phyloP scores from a whole-genome alignment of 2,888 invertebrate genomes.

The Phragmatobia fuliginosa region DNA sequence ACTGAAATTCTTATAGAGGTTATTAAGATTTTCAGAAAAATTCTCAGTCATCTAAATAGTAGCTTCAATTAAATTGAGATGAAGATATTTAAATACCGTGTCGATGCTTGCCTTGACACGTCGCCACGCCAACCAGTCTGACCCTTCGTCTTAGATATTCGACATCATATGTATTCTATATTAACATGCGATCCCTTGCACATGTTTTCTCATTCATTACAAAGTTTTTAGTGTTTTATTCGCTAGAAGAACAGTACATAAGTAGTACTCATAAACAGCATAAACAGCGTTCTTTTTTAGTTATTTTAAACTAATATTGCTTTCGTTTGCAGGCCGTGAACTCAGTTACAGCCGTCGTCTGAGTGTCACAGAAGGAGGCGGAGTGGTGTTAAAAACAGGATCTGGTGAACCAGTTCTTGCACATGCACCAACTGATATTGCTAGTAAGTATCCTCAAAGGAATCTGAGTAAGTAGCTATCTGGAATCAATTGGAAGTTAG shows the following conservation, averaged over 20 bases:
- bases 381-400: slow-evolving; percentile 78
- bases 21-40: background rate
- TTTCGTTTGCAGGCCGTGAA: slow-evolving; percentile 85
- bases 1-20: background rate
- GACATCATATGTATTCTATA: background rate
- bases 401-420: slow-evolving; percentile 77
- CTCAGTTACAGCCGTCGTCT: slow-evolving; percentile 81
- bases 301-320: slow-evolving; percentile 65
- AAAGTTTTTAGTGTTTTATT: background rate
- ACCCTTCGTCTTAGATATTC: too few species aligned
- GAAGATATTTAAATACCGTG: background rate
- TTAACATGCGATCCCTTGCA: too few species aligned
- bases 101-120: too few species aligned
- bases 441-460: slow-evolving; percentile 78
- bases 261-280: background rate
- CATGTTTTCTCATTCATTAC: too few species aligned
- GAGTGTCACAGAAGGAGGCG: slow-evolving; percentile 81
- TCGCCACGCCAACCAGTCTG: too few species aligned
- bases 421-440: slow-evolving; percentile 81
- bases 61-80: background rate
- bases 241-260: background rate
- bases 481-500: background rate
- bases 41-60: background rate
- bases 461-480: slow-evolving; percentile 69
- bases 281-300: background rate